Evolutionary conservation across 2,113 vertebrate genomes (phyloP).

Genomic region (Ailurus styani): DNA sequence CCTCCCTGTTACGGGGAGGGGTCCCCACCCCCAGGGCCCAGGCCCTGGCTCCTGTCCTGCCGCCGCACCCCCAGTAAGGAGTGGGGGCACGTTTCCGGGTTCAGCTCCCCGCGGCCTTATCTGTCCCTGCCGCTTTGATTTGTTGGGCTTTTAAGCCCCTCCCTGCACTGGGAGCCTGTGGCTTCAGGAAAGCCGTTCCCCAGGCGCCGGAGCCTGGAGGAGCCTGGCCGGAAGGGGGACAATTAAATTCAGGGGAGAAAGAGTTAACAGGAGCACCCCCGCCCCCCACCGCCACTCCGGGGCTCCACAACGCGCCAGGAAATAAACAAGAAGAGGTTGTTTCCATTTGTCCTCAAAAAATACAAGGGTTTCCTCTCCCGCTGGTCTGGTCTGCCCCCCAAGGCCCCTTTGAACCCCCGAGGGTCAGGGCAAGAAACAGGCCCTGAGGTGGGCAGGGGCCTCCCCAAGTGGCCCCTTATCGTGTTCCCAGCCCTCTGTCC

Average conservation of each 20-base stretch:
- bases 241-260: background rate
- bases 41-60: background rate
- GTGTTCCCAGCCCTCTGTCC: background rate
- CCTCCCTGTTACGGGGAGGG: background rate
- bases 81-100: constrained; percentile 43
- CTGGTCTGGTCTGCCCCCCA: background rate
- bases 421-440: background rate
- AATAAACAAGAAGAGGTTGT: constrained; percentile 84
- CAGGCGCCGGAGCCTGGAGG: background rate
- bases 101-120: constrained; percentile 73
- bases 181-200: constrained; percentile 23
- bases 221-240: constrained; percentile 48
- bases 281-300: constrained; percentile 41
- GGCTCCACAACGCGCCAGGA: constrained; percentile 80
- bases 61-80: background rate
- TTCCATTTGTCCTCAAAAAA: constrained; percentile 82
- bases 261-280: constrained; percentile 72
- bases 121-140: constrained; percentile 58
- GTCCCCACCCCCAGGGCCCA: background rate
- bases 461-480: background rate
- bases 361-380: constrained; percentile 83
- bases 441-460: background rate
- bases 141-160: background rate
- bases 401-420: background rate
- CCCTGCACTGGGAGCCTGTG: background rate